Percentiles rank a stretch among this genome's conserved stretches.
Conservation (phyloP, 2,797 vertebrate species). For the Pelochelys cantorii region DNA sequence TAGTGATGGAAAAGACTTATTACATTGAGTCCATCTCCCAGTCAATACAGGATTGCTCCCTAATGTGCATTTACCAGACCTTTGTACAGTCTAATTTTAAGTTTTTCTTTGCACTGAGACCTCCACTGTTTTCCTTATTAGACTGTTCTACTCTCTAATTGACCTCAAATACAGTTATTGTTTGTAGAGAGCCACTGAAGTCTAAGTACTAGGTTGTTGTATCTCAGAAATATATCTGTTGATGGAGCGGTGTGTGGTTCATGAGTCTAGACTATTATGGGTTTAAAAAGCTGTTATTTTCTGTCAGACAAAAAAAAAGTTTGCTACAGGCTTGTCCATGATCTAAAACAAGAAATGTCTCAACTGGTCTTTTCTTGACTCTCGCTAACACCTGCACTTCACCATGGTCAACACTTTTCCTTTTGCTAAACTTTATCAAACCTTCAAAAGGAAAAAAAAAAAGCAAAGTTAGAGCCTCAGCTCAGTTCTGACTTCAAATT, state of each 20-base stretch:
- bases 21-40: background rate
- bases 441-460: background rate
- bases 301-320: background rate
- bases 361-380: background rate
- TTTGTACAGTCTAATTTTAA: background rate
- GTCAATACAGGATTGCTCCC: background rate
- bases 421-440: background rate
- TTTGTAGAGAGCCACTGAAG: background rate
- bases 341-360: background rate
- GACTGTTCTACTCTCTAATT: background rate
- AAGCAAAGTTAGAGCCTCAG: background rate
- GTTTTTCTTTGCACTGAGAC: rapidly evolving
- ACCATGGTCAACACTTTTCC: constrained; percentile 36
- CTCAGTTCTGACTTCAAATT: background rate
- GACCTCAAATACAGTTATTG: background rate
- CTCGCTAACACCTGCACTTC: constrained; percentile 15
- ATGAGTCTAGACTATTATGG: background rate
- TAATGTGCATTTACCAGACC: background rate
- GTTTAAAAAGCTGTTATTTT: background rate
- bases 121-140: rapidly evolving
- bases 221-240: background rate
- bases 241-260: background rate
- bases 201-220: background rate
- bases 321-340: background rate
- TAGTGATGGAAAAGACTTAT: background rate